A percentile compares a stretch with the other conserved stretches of the same genome.
Conservation (phyloP, 2,113 vertebrate genomes). For the Meles meles region DNA sequence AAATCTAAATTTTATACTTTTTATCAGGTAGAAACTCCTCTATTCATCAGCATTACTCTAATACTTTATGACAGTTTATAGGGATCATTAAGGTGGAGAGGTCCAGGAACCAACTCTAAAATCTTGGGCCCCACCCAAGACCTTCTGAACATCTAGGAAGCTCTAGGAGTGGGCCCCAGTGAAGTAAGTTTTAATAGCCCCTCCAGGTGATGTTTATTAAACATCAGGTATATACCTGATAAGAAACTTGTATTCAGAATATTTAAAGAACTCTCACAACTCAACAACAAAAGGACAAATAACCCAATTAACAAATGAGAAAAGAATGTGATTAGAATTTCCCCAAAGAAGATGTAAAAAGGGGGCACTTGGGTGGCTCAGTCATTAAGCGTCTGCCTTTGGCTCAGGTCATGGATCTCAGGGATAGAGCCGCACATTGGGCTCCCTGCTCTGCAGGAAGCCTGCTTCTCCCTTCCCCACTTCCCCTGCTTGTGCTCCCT, state of each 20-base stretch:
- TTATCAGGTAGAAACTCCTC: not conserved
- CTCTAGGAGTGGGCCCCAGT: not conserved
- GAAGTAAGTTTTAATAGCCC: not conserved
- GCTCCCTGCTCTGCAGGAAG: no score
- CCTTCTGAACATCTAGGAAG: not conserved
- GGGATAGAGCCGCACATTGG: no score
- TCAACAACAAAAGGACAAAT: not conserved
- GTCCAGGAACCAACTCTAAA: not conserved
- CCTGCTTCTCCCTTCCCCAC: no score
- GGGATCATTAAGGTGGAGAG: not conserved
- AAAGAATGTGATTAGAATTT: not conserved
- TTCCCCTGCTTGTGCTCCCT: no score
- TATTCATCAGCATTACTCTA: not conserved
- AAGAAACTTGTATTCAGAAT: not conserved
- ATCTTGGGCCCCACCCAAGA: not conserved
- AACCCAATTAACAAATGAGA: not conserved
- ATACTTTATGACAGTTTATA: not conserved
- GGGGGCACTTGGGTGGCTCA: not conserved
- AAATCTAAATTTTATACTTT: not conserved
- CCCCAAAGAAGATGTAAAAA: not conserved
- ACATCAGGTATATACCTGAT: not conserved
- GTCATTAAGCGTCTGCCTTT: no score
- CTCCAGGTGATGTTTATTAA: not conserved
- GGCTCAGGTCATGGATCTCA: no score
- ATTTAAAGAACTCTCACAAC: not conserved